Base-by-base conservation (phyloP, 2,888 invertebrate genomes). In the Fragum sueziense region DNA sequence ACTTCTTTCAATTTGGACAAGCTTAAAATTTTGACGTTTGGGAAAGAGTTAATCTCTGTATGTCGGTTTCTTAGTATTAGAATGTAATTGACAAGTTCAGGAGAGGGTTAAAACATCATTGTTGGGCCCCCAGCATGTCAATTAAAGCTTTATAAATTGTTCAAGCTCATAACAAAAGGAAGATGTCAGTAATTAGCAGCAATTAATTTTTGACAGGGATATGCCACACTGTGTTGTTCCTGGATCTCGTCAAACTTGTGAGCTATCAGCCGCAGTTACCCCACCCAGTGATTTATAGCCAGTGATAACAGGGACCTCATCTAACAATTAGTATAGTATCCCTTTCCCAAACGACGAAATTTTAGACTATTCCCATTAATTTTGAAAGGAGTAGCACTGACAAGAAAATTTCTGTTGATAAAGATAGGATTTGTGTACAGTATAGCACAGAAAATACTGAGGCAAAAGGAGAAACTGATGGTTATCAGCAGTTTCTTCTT, bases 81-180 rank as follows among this genome's bases (percentile, higher is more conserved):
- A 17, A 14, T 41, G 41, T 41, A 14, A 17, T 41, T 41, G 41
- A 14, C 41, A 41, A 9, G 9, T 41, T 14, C 9, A 17, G 41
- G 17, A 41, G 17, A 41, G 41, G 41, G 41, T 41, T 41, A 41
- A 41, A 17, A 17, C 41, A 41, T 41, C 29, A 57, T 57, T 57
- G 57, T n/a, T 6, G 27, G 14, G 14, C 2, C 57, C 57, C 11
- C 65, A 25, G 41, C 41, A 65, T 37, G 65, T 65, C 65, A 65
- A 65, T 65, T 65, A 65, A 65, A 65, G 34, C 41, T 65, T 65
- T 41, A 65, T 65, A 65, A 65, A 65, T 65, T 65, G 65, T 65
- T 65, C 37, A 65, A 37, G 41, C 41, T 41, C 65, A 41, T 41
- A 37, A 65, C 65, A 65, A 65, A 65, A 41, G 65, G 65, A 65